Percentiles rank a stretch among this genome's conserved stretches.
Evolutionary conservation across 1,140 invertebrate species (phyloP).

Genomic region (Drosophila malerkotliana): DNA sequence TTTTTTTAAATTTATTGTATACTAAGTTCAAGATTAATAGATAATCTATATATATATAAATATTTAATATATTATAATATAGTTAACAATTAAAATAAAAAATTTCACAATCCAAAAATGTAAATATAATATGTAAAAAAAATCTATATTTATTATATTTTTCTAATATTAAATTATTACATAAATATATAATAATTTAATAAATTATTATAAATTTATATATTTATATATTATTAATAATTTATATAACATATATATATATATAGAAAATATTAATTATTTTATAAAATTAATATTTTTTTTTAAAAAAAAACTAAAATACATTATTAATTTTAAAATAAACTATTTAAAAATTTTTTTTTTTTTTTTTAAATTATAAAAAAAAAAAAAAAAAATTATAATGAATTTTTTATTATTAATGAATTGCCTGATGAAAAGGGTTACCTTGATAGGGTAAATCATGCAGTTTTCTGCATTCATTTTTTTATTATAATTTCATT

Average conservation of each 20-base stretch:
- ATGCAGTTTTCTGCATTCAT: constrained; percentile 38
- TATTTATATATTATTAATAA: constrained; percentile 40
- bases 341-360: no score
- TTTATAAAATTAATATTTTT: no score
- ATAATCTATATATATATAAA: constrained; percentile 63
- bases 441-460: constrained; percentile 86
- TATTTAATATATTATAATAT: constrained; percentile 56
- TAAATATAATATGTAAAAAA: constrained; percentile 20
- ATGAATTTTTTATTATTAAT: constrained; percentile 64
- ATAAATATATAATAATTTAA: constrained; percentile 45
- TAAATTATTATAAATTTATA: constrained; percentile 50
- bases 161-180: constrained; percentile 38
- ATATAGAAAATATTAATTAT: constrained; percentile 78
- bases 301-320: no score
- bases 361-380: neutral
- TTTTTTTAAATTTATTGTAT: constrained; percentile 17
- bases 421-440: constrained; percentile 85
- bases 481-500: constrained; percentile 62
- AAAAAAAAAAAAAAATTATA: constrained; percentile 66
- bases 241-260: constrained; percentile 28
- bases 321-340: no score
- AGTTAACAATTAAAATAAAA: constrained; percentile 52
- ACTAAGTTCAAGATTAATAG: constrained; percentile 40
- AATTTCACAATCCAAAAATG: constrained; percentile 48
- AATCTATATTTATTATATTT: constrained; percentile 28